A percentile compares a stretch with the other conserved stretches of the same genome.
These are phyloP conservation scores for Bergia sp. DNA, from an alignment of 92 coral and sea anemone species.

Conservation along the genomic window DNA sequence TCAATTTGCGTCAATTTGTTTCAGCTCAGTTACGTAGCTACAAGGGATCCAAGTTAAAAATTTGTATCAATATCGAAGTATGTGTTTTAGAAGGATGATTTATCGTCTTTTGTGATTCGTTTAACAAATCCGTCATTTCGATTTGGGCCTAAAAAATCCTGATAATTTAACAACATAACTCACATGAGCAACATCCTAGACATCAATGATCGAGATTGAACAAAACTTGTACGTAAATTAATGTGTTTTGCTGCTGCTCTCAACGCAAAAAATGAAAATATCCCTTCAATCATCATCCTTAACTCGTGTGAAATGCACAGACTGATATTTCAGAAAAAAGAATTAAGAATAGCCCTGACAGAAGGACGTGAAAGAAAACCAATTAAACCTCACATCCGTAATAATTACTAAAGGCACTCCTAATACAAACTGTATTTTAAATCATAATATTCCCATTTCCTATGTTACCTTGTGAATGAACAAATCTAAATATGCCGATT, in stretches of 20 bases:
- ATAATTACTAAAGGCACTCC: not conserved
- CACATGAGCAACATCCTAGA: not conserved
- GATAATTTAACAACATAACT: not conserved
- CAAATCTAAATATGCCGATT: conserved; percentile 8
- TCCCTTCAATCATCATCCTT: not conserved
- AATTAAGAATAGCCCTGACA: not conserved
- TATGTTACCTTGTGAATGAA: conserved; percentile 39
- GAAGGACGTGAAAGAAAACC: conserved; percentile 32
- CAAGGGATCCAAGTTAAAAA: not conserved
- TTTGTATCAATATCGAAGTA: not conserved
- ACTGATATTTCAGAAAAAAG: conserved; percentile 9
- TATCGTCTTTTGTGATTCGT: not conserved
- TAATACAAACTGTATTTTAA: not conserved
- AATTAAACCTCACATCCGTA: conserved; percentile 41
- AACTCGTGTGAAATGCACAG: conserved; percentile 46
- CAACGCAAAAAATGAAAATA: not conserved
- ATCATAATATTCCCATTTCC: conserved; percentile 18
- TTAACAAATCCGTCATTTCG: not conserved
- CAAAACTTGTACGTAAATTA: not conserved
- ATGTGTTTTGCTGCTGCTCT: not conserved
- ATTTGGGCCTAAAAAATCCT: not conserved
- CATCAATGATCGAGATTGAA: not conserved
- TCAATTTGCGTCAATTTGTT: not conserved
- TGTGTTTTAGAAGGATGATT: not conserved
- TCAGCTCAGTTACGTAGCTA: not conserved